Conservation (phyloP, 2,888 invertebrate genomes). For the Plagodis pulveraria region DNA sequence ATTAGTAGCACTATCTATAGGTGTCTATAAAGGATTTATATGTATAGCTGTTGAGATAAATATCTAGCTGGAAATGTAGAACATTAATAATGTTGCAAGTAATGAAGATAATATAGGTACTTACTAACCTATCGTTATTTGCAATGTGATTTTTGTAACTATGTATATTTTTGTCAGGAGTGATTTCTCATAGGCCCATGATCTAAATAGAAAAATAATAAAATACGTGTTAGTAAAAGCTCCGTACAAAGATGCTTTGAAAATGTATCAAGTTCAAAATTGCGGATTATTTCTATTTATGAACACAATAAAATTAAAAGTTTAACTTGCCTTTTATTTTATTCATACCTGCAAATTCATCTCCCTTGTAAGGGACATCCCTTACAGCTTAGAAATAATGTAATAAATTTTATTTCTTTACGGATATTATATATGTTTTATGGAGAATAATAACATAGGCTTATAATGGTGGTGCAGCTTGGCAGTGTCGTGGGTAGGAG, state of each 20-base stretch:
- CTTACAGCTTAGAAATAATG: no score
- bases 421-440: no score
- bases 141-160: slow-evolving; percentile 37
- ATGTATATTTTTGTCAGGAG: slow-evolving; percentile 75
- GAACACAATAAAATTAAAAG: slow-evolving; percentile 65
- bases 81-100: background rate
- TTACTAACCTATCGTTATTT: background rate
- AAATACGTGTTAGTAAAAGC: slow-evolving; percentile 18
- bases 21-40: slow-evolving; percentile 58
- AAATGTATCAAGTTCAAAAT: slow-evolving; percentile 71
- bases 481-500: no score
- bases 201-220: slow-evolving; percentile 4
- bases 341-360: background rate
- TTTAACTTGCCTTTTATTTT: slow-evolving; percentile 52
- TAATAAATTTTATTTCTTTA: no score
- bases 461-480: no score
- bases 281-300: slow-evolving; percentile 58
- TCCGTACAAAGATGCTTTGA: slow-evolving; percentile 54
- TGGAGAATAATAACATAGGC: no score
- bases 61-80: slow-evolving; percentile 38
- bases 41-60: slow-evolving; percentile 56
- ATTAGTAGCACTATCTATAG: slow-evolving; percentile 51
- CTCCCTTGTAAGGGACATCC: no score
- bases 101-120: background rate
- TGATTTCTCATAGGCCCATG: slow-evolving; percentile 33